Evolutionary conservation across 2,113 vertebrate genomes (phyloP).

Genomic region (Austrofundulus limnaeus): DNA sequence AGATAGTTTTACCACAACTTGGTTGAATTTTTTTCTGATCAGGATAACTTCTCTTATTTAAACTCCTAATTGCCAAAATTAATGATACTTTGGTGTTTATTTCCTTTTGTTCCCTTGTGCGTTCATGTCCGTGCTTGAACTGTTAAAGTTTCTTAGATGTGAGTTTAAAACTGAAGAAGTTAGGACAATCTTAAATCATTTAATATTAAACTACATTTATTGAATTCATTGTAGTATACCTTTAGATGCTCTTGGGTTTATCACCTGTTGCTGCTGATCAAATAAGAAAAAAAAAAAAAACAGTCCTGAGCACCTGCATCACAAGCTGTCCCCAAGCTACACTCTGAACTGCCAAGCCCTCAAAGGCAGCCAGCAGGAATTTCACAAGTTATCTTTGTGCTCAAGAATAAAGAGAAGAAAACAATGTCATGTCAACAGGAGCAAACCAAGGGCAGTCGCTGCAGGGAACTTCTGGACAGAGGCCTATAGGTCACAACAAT

Average conservation of each 20-base stretch:
- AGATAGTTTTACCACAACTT: not conserved
- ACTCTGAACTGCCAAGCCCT: conserved; percentile 38
- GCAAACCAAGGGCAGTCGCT: conserved; percentile 23
- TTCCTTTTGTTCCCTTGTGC: not conserved
- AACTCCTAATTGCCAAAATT: not conserved
- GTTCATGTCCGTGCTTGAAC: not conserved
- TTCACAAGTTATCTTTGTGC: conserved; percentile 74
- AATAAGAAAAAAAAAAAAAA: conserved; percentile 1
- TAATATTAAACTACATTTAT: not conserved
- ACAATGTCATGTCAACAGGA: conserved; percentile 50
- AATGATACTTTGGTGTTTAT: not conserved
- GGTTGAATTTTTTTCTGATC: not conserved
- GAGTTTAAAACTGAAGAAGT: not conserved
- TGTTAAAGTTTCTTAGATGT: not conserved
- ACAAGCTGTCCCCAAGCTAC: conserved; percentile 56
- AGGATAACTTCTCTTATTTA: not conserved
- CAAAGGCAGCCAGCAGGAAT: conserved; percentile 64
- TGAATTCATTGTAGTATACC: conserved; percentile 3
- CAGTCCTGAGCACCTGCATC: conserved; percentile 18
- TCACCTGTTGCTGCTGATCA: conserved; percentile 55
- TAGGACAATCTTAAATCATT: not conserved
- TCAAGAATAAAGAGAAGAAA: conserved; percentile 65
- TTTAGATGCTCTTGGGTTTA: not conserved
- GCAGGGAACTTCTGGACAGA: conserved; percentile 5
- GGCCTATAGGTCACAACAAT: conserved; percentile 9